A percentile compares a stretch with the other conserved stretches of the same genome.
phyloP scores from a whole-genome alignment of 1,140 invertebrate genomes.

The Fopius arisanus region DNA sequence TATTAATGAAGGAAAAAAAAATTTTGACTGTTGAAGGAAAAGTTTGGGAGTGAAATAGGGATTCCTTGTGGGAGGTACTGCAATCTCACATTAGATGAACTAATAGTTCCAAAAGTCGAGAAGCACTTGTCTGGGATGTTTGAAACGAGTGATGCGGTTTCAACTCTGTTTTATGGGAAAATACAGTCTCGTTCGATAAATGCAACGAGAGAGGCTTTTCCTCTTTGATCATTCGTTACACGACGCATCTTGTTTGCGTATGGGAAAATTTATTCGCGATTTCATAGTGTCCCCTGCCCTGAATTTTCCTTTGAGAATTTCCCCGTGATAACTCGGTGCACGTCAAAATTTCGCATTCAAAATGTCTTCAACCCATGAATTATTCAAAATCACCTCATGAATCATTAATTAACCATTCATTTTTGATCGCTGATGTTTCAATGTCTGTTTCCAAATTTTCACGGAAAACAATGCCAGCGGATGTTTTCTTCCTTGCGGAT shows the following conservation, averaged over 20 bases:
- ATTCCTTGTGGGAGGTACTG: too few species aligned
- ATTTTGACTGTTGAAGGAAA: too few species aligned
- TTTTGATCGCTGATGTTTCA: too few species aligned
- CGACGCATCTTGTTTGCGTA: not conserved
- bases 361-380: too few species aligned
- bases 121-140: not conserved
- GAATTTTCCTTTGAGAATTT: not conserved
- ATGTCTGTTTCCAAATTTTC: too few species aligned
- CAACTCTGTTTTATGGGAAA: not conserved
- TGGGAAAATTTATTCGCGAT: not conserved
- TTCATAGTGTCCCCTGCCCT: not conserved
- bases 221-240: not conserved
- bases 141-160: slow-evolving; percentile 6
- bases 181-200: not conserved
- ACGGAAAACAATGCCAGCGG: not conserved
- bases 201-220: not conserved
- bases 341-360: too few species aligned
- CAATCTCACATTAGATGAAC: too few species aligned
- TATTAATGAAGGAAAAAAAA: too few species aligned
- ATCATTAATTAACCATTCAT: too few species aligned
- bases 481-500: not conserved
- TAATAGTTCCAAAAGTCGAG: not conserved
- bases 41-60: too few species aligned
- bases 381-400: too few species aligned
- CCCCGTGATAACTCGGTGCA: not conserved